Conservation (phyloP, 2,797 vertebrate genomes). For the Microhierax caerulescens region DNA sequence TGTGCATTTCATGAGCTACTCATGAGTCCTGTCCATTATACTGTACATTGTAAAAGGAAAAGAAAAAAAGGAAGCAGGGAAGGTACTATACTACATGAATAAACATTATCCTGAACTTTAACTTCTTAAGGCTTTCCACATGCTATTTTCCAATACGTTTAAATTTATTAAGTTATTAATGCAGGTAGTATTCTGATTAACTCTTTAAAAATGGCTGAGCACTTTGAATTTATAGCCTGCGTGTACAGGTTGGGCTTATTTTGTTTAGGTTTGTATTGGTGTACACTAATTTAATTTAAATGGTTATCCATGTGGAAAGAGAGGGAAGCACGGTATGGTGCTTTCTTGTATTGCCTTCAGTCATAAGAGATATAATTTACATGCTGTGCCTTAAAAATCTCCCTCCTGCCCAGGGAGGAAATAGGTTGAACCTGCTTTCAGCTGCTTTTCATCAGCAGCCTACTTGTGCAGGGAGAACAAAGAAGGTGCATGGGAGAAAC, state of each 20-base stretch:
- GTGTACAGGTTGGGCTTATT: not conserved
- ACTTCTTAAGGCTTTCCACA: not conserved
- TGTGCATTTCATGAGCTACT: not conserved
- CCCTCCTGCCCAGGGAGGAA: constrained; percentile 33
- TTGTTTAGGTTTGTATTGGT: constrained; percentile 15
- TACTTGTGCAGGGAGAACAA: not conserved
- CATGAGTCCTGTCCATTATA: not conserved
- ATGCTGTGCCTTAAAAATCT: constrained; percentile 27
- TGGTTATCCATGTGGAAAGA: constrained; percentile 51
- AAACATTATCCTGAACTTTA: not conserved
- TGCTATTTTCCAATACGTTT: not conserved
- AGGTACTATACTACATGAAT: not conserved
- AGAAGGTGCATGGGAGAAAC: not conserved
- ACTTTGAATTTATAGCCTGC: not conserved
- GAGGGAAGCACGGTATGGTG: not conserved
- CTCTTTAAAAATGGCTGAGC: constrained; percentile 8
- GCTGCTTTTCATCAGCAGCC: constrained; percentile 19
- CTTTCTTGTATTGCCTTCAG: not conserved
- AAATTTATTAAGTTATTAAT: constrained; percentile 41
- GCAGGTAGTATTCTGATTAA: not conserved
- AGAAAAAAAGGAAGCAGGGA: no score
- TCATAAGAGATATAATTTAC: not conserved
- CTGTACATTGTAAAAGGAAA: not conserved
- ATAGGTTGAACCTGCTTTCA: not conserved
- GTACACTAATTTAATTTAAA: constrained; percentile 71